A percentile compares a stretch with the other conserved stretches of the same genome.
phyloP scores from a whole-genome alignment of 2,797 vertebrate species.

The Petrocephalus sullivani region DNA sequence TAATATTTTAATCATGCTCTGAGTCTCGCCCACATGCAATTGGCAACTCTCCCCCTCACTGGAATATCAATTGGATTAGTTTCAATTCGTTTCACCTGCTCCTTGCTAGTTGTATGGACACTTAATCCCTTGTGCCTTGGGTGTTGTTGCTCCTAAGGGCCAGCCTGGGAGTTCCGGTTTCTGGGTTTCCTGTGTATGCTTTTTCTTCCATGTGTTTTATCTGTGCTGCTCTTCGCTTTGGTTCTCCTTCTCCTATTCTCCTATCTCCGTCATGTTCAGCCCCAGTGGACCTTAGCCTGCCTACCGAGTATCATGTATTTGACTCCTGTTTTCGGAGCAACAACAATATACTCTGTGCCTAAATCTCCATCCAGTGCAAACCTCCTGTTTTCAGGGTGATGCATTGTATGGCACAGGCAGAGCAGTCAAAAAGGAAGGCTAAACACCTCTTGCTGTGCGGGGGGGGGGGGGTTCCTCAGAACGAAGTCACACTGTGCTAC shows the following conservation, averaged over 20 bases:
- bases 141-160: not conserved
- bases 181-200: not conserved
- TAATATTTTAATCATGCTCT: slow-evolving; percentile 31
- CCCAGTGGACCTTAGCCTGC: not conserved
- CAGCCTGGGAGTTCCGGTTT: not conserved
- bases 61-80: not conserved
- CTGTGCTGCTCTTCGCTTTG: not conserved
- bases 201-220: not conserved
- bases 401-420: slow-evolving; percentile 31
- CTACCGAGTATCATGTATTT: not conserved
- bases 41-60: not conserved
- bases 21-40: not conserved
- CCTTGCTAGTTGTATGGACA: not conserved
- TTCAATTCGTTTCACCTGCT: not conserved
- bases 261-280: not conserved
- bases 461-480: not conserved
- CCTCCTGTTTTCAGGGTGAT: slow-evolving; percentile 38
- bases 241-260: not conserved
- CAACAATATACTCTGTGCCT: not conserved
- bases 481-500: slow-evolving; percentile 33
- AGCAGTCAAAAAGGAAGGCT: slow-evolving; percentile 20
- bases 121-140: not conserved
- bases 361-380: not conserved
- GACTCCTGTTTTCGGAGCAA: not conserved
- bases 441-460: slow-evolving; percentile 20